A percentile compares a stretch with the other conserved stretches of the same genome.
Evolutionary conservation across 2,113 vertebrate species (phyloP).

Genomic region (Mionectes macconnelli): DNA sequence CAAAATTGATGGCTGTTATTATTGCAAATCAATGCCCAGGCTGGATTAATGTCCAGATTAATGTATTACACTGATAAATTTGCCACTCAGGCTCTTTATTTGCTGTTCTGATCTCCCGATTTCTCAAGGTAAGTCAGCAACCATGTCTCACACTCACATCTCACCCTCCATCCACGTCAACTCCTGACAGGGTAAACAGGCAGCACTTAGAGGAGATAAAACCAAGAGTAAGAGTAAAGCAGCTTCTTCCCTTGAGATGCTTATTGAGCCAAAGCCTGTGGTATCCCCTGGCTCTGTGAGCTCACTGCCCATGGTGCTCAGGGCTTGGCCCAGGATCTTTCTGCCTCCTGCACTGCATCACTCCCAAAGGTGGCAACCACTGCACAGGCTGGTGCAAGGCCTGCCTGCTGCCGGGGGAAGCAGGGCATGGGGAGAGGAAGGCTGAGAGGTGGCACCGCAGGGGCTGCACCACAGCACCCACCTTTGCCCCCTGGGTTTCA

Average conservation of each 20-base stretch:
- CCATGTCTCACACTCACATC: background rate
- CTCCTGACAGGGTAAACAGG: background rate
- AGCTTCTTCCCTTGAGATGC: background rate
- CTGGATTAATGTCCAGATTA: background rate
- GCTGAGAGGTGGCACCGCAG: background rate
- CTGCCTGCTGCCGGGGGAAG: background rate
- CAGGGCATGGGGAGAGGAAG: fast-evolving
- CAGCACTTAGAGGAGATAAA: background rate
- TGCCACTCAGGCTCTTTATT: background rate
- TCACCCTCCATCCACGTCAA: background rate
- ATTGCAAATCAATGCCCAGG: background rate
- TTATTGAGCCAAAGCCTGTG: background rate
- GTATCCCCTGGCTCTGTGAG: background rate
- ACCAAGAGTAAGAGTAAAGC: background rate
- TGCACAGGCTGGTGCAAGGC: fast-evolving
- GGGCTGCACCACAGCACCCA: background rate
- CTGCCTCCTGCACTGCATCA: fast-evolving
- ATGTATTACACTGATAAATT: background rate
- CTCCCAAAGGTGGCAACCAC: background rate
- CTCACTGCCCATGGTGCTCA: fast-evolving
- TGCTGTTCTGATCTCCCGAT: background rate
- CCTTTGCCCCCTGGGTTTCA: background rate
- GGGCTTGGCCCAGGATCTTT: background rate
- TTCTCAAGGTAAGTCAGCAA: background rate
- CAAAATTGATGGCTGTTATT: background rate